A percentile compares a stretch with the other conserved stretches of the same genome.
Conservation (phyloP, 1,140 invertebrate species). For the Nasonia longicornis region DNA sequence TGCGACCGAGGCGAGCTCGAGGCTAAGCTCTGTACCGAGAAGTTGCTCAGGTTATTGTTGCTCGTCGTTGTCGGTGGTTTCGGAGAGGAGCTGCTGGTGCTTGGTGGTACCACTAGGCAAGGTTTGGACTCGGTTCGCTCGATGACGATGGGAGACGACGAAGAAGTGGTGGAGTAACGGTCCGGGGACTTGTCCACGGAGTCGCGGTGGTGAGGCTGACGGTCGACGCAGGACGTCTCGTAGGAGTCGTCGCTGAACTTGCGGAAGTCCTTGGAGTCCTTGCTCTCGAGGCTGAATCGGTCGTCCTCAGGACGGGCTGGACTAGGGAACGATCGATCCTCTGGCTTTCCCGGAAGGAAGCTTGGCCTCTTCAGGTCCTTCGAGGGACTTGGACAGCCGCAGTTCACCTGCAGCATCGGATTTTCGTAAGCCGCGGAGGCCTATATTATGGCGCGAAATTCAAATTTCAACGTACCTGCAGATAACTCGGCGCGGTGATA, state of each 20-base stretch:
- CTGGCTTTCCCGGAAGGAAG: slow-evolving; percentile 56
- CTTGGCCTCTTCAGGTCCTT: slow-evolving; percentile 58
- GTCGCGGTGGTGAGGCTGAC: background rate
- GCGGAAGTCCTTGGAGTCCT: slow-evolving; percentile 54
- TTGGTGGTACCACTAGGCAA: background rate
- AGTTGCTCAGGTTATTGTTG: slow-evolving; percentile 51
- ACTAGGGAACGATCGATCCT: slow-evolving; percentile 58
- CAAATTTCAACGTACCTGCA: slow-evolving; percentile 39
- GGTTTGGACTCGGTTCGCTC: slow-evolving; percentile 46
- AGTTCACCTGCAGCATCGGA: slow-evolving; percentile 52
- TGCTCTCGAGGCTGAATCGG: slow-evolving; percentile 51
- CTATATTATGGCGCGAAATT: slow-evolving; percentile 52
- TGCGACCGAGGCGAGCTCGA: slow-evolving; percentile 64
- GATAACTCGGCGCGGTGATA: slow-evolving; percentile 55
- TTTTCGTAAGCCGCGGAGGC: background rate
- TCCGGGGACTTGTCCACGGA: slow-evolving; percentile 58
- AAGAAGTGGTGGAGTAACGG: slow-evolving; percentile 57
- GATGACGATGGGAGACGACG: slow-evolving; percentile 46
- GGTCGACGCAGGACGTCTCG: slow-evolving; percentile 49
- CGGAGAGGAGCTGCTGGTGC: background rate
- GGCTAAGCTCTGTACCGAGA: slow-evolving; percentile 65
- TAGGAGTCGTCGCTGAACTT: slow-evolving; percentile 51
- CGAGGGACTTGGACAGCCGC: slow-evolving; percentile 62
- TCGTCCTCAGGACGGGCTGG: slow-evolving; percentile 59
- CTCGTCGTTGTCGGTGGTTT: slow-evolving; percentile 43